Conservation (phyloP, 2,797 vertebrate species). For the Lepilemur ruficaudatus region DNA sequence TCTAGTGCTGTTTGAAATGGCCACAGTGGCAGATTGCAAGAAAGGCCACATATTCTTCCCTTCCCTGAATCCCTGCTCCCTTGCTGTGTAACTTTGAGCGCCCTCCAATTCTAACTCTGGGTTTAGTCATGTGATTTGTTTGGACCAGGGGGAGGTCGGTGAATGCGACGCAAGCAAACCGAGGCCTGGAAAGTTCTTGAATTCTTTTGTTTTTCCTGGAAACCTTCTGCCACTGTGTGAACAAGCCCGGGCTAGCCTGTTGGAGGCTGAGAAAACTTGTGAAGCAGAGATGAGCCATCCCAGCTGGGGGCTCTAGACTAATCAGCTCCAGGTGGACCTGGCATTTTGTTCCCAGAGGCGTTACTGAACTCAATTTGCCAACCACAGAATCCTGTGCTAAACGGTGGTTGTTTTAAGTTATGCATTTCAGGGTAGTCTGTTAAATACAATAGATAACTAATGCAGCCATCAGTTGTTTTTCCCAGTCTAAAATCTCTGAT, state of each 20-base stretch:
- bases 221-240: neutral
- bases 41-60: neutral
- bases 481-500: neutral
- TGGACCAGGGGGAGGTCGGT: neutral
- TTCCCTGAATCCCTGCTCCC: neutral
- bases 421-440: neutral
- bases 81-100: neutral
- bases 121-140: neutral
- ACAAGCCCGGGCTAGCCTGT: neutral
- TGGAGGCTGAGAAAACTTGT: neutral
- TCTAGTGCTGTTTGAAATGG: neutral
- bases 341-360: neutral
- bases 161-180: neutral
- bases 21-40: neutral
- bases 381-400: neutral
- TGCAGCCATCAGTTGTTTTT: neutral
- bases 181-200: neutral
- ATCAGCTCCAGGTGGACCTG: neutral
- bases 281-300: neutral
- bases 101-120: neutral
- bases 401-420: neutral
- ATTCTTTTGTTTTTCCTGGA: constrained; percentile 4
- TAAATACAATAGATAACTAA: neutral
- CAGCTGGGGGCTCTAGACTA: neutral
- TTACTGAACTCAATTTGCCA: neutral